Evolutionary conservation across 1,140 invertebrate species (phyloP), one percentile per base, ranked within the genome.

Genomic region (Gyrodactylus salaris): DNA sequence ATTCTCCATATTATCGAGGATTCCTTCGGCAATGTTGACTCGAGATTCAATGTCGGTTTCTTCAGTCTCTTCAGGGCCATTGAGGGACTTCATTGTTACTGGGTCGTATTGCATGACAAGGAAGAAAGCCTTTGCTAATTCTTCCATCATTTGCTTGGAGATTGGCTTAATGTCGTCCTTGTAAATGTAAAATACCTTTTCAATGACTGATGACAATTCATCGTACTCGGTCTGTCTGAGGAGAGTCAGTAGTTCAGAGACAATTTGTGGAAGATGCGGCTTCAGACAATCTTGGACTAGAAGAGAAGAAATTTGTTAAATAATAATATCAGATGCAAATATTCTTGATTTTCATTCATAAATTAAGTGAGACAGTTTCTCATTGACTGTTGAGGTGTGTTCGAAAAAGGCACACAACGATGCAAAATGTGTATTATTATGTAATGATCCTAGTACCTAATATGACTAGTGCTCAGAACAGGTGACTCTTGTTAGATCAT

Each of bases 161-260:
- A 71, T 71, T 2, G 70, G 70, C 20, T 24, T 71, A 7, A 71
- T 71, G 7, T 71, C 70, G 68, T 27, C 27, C 0, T 7, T 34
- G n/a, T 1, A 71, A 21, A 25, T 7, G 21, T 71, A 25, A n/a
- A 71, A 89, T 75, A 98, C 85, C 80, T 91, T 91, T 78, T 98
- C 93, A 83, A 98, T 87, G 0, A 95, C 91, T 77, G 86, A 87
- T 0, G 91, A 91, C 70, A 98, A 84, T 81, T 98, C 92, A 78
- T 99, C 94, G 79, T 94, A 95, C 82, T 97, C 91, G 16, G 92
- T 97, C 81, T 92, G 86, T n/a, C 89, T 83, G 68, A 98, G 89
- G 24, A 98, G 86, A 74, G 87, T 87, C 2, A 99, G 80, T 69
- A 96, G 81, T 81, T 71, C 21, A 21, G 26, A 1, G n/a, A 71